Evolutionary conservation across 2,113 vertebrate genomes (phyloP), one percentile per base, ranked within the genome.

Genomic region (Pleuronectes platessa): DNA sequence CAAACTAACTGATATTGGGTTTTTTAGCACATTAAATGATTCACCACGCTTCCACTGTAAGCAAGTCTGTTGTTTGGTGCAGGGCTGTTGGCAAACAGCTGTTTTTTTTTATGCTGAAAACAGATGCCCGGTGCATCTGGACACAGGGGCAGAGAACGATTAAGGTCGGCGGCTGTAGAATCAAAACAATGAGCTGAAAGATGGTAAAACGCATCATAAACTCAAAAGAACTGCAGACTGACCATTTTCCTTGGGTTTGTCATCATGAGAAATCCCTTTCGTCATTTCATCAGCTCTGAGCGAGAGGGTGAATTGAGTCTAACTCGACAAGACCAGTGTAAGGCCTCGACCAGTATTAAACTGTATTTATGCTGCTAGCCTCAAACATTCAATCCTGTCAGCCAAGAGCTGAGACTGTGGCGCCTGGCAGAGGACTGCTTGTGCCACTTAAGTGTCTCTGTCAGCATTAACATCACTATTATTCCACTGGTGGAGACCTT

Each of bases 401-500:
- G 60, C 49, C 20, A 40, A n/a, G 56, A 23, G 61, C 15, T 60
- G 53, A 68, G 24, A 59, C 66, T 63, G 60, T 59, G 73, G 63
- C 54, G 69, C 67, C 60, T 31, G 24, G 74, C 13, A 59, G 37
- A 68, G 69, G 59, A 78, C 59, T 61, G 70, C 59, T 55, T 58
- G 71, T 31, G 17, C 78, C 60, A 58, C 58, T 49, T 27, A 26
- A 51, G 18, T 35, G 59, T 51, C 66, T 68, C 49, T 31, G 56
- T 47, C 54, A 63, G 51, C 68, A 54, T 67, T 68, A 71, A 65
- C 58, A 67, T 71, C 6, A 63, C 45, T 51, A 35, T 74, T 68
- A 75, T 79, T 90, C 73, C 17, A 35, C 65, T 71, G 23, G 60
- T 60, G 31, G 53, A 45, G 6, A 42, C 4, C 21, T 2, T 70